A percentile compares a stretch with the other conserved stretches of the same genome.
These are phyloP conservation scores for Ondatra zibethicus DNA, from an alignment of 2,113 vertebrate species.

Conservation along the genomic window DNA sequence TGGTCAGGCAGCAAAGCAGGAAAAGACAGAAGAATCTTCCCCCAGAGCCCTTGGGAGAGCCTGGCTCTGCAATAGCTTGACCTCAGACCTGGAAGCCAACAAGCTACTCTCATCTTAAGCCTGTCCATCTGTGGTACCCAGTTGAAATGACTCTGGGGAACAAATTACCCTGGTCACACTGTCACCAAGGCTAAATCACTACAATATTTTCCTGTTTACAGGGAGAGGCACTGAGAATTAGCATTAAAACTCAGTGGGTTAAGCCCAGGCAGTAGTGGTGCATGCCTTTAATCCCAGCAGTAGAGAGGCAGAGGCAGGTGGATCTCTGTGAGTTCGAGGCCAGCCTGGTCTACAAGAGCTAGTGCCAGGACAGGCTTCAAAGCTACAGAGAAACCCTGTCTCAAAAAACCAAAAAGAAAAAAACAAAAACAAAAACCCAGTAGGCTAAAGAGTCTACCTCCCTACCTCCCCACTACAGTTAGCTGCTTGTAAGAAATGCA, in stretches of 20 bases:
- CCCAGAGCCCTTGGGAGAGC: background rate
- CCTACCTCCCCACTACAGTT: background rate
- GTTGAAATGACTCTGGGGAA: background rate
- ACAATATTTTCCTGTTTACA: background rate
- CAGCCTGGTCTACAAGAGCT: too few species aligned
- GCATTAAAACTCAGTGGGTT: background rate
- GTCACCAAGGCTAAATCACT: background rate
- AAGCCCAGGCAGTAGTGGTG: too few species aligned
- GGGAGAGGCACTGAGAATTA: background rate
- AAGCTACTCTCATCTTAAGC: background rate
- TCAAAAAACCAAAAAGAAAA: too few species aligned
- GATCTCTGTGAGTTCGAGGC: too few species aligned
- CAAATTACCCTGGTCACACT: background rate
- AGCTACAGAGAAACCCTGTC: too few species aligned
- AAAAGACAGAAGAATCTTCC: background rate
- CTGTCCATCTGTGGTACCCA: background rate
- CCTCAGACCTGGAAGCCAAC: background rate
- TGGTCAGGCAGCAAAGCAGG: background rate
- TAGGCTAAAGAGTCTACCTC: background rate
- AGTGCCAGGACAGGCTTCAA: too few species aligned
- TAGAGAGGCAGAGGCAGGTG: too few species aligned
- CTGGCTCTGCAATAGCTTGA: background rate
- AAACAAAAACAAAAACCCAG: background rate
- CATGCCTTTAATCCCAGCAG: too few species aligned
- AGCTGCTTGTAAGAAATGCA: background rate